Evolutionary conservation across 2,113 vertebrate genomes (phyloP).

Genomic region (Zapus hudsonius): DNA sequence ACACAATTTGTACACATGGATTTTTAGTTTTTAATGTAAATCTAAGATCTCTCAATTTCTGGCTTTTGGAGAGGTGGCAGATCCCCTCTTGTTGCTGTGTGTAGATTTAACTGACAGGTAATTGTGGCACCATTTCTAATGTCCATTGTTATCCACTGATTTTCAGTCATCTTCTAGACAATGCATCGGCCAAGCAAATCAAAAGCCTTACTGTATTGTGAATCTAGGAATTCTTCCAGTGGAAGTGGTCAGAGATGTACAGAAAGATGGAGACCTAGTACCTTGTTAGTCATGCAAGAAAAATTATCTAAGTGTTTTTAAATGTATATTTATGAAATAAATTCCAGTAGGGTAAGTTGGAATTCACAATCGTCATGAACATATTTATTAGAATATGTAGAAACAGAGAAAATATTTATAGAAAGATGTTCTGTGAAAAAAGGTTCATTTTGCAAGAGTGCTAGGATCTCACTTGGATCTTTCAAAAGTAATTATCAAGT

Average conservation of each 20-base stretch:
- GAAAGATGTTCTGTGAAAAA: neutral
- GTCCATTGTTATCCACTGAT: neutral
- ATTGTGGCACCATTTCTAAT: neutral
- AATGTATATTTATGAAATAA: neutral
- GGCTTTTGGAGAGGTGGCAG: neutral
- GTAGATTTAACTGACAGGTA: neutral
- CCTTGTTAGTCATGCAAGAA: neutral
- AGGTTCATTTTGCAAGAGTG: neutral
- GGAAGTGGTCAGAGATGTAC: neutral
- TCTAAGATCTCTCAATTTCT: constrained; percentile 8
- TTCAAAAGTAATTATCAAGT: neutral
- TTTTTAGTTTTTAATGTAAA: constrained; percentile 5
- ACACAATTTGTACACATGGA: neutral
- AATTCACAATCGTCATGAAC: neutral
- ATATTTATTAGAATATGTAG: neutral
- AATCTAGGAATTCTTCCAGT: neutral
- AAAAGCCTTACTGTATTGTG: neutral
- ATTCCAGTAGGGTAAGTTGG: neutral
- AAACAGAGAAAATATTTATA: constrained; percentile 16
- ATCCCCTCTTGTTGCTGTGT: neutral
- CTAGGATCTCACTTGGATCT: neutral
- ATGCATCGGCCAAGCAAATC: neutral
- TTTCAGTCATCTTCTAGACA: constrained; percentile 15
- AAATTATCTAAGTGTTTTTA: neutral
- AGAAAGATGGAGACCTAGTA: neutral